phyloP scores from a whole-genome alignment of 2,888 invertebrate genomes.

The Hanleya hanleyi region DNA sequence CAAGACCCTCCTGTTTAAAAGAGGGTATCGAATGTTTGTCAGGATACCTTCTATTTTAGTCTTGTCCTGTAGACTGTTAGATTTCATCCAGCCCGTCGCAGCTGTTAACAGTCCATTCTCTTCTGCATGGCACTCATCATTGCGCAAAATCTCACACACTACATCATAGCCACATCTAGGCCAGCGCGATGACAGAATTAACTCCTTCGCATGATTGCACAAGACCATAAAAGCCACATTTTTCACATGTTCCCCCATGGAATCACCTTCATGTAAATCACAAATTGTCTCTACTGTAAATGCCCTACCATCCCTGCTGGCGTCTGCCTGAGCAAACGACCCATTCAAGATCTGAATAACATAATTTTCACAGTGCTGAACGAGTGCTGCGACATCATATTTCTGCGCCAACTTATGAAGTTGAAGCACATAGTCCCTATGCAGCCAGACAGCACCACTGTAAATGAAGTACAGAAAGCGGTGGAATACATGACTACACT shows the following conservation, averaged over 20 bases:
- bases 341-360: conserved; percentile 59
- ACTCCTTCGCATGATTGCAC: conserved; percentile 54
- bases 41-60: conserved; percentile 62
- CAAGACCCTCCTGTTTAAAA: conserved; percentile 58
- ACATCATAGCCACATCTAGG: conserved; percentile 51
- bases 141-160: conserved; percentile 58
- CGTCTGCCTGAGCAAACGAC: not conserved
- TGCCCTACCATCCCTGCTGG: conserved; percentile 40
- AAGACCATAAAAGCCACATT: conserved; percentile 58
- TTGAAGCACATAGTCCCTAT: conserved; percentile 66
- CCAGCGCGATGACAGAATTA: conserved; percentile 56
- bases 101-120: conserved; percentile 63
- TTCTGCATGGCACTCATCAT: conserved; percentile 58
- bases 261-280: conserved; percentile 44
- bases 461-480: conserved; percentile 70
- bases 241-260: conserved; percentile 47
- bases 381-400: conserved; percentile 61
- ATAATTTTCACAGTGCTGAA: conserved; percentile 65
- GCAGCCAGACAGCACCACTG: conserved; percentile 68
- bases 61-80: conserved; percentile 62
- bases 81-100: conserved; percentile 68
- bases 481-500: conserved; percentile 66
- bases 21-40: conserved; percentile 63
- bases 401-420: conserved; percentile 67
- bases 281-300: conserved; percentile 46